Evolutionary conservation across 2,888 invertebrate genomes (phyloP).

Genomic region (Arctia plantaginis): DNA sequence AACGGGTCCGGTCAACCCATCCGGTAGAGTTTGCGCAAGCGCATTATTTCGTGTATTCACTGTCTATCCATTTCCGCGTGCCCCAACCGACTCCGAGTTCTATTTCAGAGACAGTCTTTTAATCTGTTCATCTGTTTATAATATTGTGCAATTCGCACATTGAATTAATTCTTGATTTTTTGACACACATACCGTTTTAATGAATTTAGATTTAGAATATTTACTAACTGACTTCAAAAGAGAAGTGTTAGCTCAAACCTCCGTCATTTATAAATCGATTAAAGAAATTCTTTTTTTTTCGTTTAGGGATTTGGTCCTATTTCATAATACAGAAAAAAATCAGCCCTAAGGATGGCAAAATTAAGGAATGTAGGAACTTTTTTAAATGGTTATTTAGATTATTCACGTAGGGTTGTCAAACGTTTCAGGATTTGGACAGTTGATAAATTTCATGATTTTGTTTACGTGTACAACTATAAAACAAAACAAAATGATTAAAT

Average conservation of each 20-base stretch:
- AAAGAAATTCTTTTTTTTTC: too few species aligned
- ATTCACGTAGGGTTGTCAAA: not conserved
- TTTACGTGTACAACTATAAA: not conserved
- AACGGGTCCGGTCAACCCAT: too few species aligned
- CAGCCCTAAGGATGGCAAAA: too few species aligned
- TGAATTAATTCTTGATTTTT: not conserved
- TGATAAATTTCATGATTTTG: not conserved
- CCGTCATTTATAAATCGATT: too few species aligned
- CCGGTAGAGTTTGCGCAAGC: slow-evolving; percentile 4
- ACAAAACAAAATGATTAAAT: not conserved
- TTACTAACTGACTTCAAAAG: not conserved
- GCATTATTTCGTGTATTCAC: slow-evolving; percentile 54
- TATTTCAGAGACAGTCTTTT: slow-evolving; percentile 67
- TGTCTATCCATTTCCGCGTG: slow-evolving; percentile 74
- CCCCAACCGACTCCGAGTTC: slow-evolving; percentile 60
- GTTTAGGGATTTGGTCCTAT: not conserved
- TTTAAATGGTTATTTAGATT: not conserved
- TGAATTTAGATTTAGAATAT: not conserved
- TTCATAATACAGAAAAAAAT: not conserved
- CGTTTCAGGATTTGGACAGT: not conserved
- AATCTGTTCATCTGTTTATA: slow-evolving; percentile 39
- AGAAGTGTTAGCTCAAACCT: not conserved
- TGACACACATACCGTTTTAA: not conserved
- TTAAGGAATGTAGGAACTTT: too few species aligned
- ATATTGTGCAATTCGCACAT: slow-evolving; percentile 7